A percentile compares a stretch with the other conserved stretches of the same genome.
Conservation (phyloP, 2,113 vertebrate species). For the Brienomyrus longianalis region DNA sequence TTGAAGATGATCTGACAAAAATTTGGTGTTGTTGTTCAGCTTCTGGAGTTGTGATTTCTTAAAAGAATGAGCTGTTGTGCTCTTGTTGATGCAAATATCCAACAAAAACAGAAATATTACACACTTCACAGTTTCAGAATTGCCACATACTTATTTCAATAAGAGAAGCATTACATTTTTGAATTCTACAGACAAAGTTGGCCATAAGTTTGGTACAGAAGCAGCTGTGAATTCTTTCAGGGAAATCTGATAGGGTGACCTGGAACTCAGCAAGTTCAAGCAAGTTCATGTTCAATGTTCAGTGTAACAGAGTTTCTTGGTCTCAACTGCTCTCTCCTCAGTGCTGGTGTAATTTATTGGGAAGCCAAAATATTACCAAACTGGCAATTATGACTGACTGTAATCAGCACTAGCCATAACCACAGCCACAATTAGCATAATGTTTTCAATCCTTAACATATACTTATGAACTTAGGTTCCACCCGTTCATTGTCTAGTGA, state of each 20-base stretch:
- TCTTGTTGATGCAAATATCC: no score
- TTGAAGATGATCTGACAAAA: no score
- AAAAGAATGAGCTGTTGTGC: no score
- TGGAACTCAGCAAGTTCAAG: neutral
- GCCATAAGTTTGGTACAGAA: neutral
- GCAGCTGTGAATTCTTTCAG: neutral
- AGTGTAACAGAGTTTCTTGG: no score
- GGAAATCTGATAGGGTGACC: neutral
- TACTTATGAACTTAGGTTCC: no score
- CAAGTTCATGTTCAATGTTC: neutral
- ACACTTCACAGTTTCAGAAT: neutral
- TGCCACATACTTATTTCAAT: neutral
- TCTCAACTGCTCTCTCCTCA: no score
- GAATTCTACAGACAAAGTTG: neutral
- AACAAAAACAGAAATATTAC: no score
- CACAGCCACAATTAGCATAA: neutral
- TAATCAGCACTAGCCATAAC: neutral
- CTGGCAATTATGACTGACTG: neutral
- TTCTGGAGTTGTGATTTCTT: no score
- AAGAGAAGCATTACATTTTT: no score
- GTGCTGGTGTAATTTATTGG: neutral
- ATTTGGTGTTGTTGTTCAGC: no score
- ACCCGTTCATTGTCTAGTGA: no score
- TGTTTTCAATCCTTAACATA: no score
- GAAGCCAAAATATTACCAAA: neutral